Conservation (phyloP, 2,888 invertebrate species). For the Melangyna quadrimaculata region DNA sequence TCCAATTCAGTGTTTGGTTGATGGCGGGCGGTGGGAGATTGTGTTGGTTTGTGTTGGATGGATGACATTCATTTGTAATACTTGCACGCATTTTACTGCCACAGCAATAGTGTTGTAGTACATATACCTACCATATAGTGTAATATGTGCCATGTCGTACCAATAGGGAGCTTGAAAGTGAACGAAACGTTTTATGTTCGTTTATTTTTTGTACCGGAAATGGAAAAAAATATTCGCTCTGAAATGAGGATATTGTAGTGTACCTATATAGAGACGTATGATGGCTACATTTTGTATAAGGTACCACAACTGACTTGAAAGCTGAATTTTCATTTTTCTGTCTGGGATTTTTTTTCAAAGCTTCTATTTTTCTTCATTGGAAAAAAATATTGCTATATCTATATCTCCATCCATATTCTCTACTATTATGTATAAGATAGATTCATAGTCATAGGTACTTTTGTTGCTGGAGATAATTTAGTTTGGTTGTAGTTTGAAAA, state of each 20-base stretch:
- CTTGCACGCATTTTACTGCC: constrained; percentile 69
- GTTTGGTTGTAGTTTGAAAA: constrained; percentile 46
- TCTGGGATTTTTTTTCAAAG: constrained; percentile 3
- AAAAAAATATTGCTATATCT: neutral
- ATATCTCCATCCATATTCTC: no score
- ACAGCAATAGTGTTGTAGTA: constrained; percentile 12
- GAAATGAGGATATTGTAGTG: constrained; percentile 60
- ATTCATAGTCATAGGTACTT: constrained; percentile 8
- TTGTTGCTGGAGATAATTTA: constrained; percentile 41
- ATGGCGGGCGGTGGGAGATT: neutral
- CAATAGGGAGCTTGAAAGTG: constrained; percentile 21
- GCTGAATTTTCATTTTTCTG: constrained; percentile 16
- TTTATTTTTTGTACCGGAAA: constrained; percentile 40
- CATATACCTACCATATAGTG: neutral
- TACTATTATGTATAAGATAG: no score
- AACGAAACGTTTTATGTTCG: constrained; percentile 65
- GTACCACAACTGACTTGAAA: neutral
- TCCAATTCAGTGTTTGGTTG: neutral
- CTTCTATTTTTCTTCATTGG: constrained; percentile 23
- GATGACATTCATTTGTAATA: constrained; percentile 70
- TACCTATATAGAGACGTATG: constrained; percentile 39
- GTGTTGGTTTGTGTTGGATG: constrained; percentile 20
- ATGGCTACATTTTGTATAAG: constrained; percentile 14
- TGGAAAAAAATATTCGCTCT: constrained; percentile 32
- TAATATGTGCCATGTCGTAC: neutral